Percentiles rank a stretch among this genome's conserved stretches.
Conservation (phyloP, 2,113 vertebrate species). For the Pangasianodon gigas region DNA sequence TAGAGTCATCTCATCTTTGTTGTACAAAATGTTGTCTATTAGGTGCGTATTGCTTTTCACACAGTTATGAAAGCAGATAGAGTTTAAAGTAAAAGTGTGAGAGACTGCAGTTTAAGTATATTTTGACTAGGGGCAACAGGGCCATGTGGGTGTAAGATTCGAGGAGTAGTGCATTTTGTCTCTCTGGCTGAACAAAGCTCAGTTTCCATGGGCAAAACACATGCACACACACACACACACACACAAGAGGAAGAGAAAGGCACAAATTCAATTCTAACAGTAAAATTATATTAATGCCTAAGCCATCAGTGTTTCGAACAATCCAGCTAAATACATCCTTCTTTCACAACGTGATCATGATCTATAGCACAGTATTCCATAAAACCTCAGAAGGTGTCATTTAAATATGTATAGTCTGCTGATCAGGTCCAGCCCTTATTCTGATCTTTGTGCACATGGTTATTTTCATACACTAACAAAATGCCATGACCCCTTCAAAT, state of each 20-base stretch:
- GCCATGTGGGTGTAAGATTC: constrained; percentile 11
- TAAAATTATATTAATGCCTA: background rate
- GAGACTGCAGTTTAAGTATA: constrained; percentile 1
- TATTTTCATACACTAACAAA: background rate
- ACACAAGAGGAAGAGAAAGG: background rate
- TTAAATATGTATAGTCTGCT: background rate
- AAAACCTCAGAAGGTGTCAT: background rate
- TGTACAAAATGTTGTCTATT: background rate
- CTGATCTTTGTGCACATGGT: background rate
- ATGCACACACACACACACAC: constrained; percentile 36
- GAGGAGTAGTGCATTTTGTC: background rate
- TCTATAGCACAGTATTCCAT: background rate
- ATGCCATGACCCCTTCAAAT: background rate
- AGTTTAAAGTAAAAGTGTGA: background rate
- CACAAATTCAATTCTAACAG: background rate
- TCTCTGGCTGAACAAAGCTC: background rate
- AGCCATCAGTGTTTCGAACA: background rate
- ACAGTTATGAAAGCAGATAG: background rate
- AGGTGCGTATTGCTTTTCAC: background rate
- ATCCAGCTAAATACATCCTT: background rate
- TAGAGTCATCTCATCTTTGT: background rate
- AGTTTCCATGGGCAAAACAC: constrained; percentile 3
- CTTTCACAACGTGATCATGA: background rate
- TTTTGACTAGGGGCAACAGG: constrained; percentile 1
- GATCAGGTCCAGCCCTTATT: background rate